Evolutionary conservation across 2,113 vertebrate species (phyloP).

Genomic region (Otocyon megalotis): DNA sequence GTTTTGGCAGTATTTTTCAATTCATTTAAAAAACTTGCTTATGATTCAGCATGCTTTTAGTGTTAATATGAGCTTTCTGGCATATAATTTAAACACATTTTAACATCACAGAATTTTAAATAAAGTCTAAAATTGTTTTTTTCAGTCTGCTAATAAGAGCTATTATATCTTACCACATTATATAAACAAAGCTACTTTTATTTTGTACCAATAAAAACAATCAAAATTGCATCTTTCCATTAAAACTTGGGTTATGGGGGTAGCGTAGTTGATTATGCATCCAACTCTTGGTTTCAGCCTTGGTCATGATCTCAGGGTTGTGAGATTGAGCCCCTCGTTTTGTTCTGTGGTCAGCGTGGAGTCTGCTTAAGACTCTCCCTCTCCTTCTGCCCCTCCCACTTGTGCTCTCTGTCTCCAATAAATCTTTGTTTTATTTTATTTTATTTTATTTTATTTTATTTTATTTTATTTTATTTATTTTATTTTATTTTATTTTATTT

Average conservation of each 20-base stretch:
- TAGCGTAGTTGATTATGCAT: not conserved
- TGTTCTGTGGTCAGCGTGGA: not conserved
- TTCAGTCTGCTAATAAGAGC: slow-evolving; percentile 5
- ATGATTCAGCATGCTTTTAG: slow-evolving; percentile 37
- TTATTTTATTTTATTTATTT: too few relatives aligned
- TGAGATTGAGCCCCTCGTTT: not conserved
- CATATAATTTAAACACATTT: slow-evolving; percentile 34
- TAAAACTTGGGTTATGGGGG: not conserved
- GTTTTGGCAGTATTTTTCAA: slow-evolving; percentile 2
- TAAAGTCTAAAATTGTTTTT: slow-evolving; percentile 34
- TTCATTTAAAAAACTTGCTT: slow-evolving; percentile 35
- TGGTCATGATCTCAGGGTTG: not conserved
- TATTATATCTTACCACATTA: not conserved
- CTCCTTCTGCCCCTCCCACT: not conserved
- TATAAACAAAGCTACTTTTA: slow-evolving; percentile 3
- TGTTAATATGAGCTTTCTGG: slow-evolving; percentile 31
- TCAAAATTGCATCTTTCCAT: not conserved
- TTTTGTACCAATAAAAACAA: slow-evolving; percentile 26
- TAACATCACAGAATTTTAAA: slow-evolving; percentile 49
- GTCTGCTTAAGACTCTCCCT: not conserved
- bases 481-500: too few relatives aligned
- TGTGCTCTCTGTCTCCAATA: not conserved
- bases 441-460: too few relatives aligned
- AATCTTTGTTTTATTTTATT: too few relatives aligned
- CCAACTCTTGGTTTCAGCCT: not conserved